These are phyloP conservation scores for Siniperca undulata DNA, from an alignment of 2,797 vertebrate species.

Conservation along the genomic window DNA sequence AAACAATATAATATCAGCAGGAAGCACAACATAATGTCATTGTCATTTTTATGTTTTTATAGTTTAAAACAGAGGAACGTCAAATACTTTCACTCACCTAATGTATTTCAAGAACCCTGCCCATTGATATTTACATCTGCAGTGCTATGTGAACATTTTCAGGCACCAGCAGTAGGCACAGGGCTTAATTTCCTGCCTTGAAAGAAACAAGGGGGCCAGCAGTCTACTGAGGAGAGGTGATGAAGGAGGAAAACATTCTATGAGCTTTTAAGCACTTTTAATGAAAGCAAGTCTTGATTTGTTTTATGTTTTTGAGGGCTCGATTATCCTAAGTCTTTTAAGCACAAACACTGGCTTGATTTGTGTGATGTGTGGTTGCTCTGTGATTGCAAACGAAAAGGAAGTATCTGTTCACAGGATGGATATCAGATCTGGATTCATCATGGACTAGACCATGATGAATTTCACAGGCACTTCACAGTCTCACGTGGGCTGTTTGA, in stretches of 20 bases:
- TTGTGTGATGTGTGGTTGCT: slow-evolving; percentile 47
- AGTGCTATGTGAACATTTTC: slow-evolving; percentile 17
- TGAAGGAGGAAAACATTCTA: slow-evolving; percentile 56
- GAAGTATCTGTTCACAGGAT: slow-evolving; percentile 32
- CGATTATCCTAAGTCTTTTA: slow-evolving; percentile 36
- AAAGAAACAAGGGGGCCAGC: slow-evolving; percentile 53
- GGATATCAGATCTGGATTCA: slow-evolving; percentile 30
- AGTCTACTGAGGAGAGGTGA: slow-evolving; percentile 46
- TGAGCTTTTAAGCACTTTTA: slow-evolving; percentile 76
- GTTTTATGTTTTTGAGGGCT: slow-evolving; percentile 32
- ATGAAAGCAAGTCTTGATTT: slow-evolving; percentile 70
- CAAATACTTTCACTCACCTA: slow-evolving; percentile 42
- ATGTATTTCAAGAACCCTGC: slow-evolving; percentile 34
- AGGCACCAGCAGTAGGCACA: slow-evolving; percentile 34
- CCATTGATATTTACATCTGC: slow-evolving; percentile 47
- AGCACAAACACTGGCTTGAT: slow-evolving; percentile 54
- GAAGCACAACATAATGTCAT: slow-evolving; percentile 14
- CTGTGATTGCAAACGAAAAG: slow-evolving; percentile 51
- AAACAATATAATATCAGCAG: slow-evolving; percentile 18
- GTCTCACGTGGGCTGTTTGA: slow-evolving; percentile 23
- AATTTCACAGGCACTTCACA: slow-evolving; percentile 44
- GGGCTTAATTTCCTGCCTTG: slow-evolving; percentile 70
- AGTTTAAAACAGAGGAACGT: slow-evolving; percentile 9
- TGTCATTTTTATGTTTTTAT: slow-evolving; percentile 29
- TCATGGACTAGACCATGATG: slow-evolving; percentile 28